Evolutionary conservation across 1,140 invertebrate species (phyloP).

Genomic region (Colletes gigas): DNA sequence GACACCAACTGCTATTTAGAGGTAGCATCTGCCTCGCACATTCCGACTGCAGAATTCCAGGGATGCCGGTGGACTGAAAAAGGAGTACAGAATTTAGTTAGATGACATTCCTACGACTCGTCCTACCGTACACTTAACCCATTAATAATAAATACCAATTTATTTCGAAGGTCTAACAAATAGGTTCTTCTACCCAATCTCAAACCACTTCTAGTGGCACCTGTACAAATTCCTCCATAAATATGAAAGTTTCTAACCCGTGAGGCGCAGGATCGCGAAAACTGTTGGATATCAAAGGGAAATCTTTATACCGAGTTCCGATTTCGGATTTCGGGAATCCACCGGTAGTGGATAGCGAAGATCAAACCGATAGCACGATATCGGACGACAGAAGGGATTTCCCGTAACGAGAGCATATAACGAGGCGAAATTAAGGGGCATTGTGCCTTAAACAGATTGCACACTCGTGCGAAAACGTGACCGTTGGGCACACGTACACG

Average conservation of each 20-base stretch:
- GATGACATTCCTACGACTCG: no score
- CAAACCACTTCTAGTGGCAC: no score
- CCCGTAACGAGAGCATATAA: constrained; percentile 57
- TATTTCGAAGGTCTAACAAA: no score
- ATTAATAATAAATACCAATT: no score
- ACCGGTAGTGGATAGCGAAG: constrained; percentile 5
- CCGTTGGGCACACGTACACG: constrained; percentile 52
- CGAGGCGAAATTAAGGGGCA: constrained; percentile 70
- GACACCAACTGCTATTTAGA: constrained; percentile 79
- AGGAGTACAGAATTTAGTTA: neutral
- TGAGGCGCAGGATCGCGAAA: no score
- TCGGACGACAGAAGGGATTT: constrained; percentile 34
- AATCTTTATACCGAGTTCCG: no score
- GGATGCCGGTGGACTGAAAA: neutral
- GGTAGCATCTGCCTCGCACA: constrained; percentile 69
- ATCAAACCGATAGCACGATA: constrained; percentile 44
- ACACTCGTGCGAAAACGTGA: constrained; percentile 63
- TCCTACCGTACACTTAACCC: no score
- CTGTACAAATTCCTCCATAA: no score
- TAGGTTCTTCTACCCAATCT: no score
- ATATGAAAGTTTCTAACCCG: no score
- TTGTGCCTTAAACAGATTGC: constrained; percentile 73
- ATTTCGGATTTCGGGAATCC: neutral
- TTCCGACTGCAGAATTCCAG: no score
- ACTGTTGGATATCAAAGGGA: no score